phyloP scores from a whole-genome alignment of 2,888 invertebrate species.

The Dolichopus griseipennis region DNA sequence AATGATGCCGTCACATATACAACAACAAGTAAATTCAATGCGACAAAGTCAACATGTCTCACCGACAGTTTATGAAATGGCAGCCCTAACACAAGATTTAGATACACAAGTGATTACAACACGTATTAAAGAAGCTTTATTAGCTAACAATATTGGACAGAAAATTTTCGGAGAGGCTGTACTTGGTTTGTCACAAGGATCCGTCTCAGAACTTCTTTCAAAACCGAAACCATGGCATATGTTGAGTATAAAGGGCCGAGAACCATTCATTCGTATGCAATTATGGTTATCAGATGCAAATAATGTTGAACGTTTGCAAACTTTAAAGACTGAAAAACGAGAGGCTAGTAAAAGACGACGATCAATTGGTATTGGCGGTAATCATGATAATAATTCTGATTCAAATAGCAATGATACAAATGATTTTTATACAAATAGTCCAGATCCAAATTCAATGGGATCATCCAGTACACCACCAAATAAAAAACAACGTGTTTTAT shows the following conservation, averaged over 20 bases:
- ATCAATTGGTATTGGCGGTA: conserved; percentile 70
- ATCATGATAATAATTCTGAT: conserved; percentile 78
- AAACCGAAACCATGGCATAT: conserved; percentile 99
- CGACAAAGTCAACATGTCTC: conserved; percentile 78
- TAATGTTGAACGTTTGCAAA: conserved; percentile 87
- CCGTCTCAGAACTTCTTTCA: conserved; percentile 92
- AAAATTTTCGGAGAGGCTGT: conserved; percentile 98
- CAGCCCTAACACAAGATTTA: conserved; percentile 89
- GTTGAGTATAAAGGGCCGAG: conserved; percentile 95
- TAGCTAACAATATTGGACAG: conserved; percentile 96
- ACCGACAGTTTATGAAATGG: conserved; percentile 96
- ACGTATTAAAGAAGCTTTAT: conserved; percentile 90
- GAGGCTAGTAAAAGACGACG: conserved; percentile 86
- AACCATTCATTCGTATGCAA: conserved; percentile 94
- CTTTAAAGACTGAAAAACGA: conserved; percentile 79
- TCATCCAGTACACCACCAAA: conserved; percentile 68
- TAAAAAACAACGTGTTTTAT: conserved; percentile 89
- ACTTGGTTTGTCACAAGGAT: conserved; percentile 89
- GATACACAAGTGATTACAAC: conserved; percentile 95
- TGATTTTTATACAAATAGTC: conserved; percentile 78
- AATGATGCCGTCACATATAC: conserved; percentile 55
- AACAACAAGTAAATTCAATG: conserved; percentile 58
- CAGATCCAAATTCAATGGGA: conserved; percentile 54
- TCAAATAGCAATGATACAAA: conserved; percentile 83
- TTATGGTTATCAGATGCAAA: conserved; percentile 93